A percentile compares a stretch with the other conserved stretches of the same genome.
Conservation (phyloP, 1,140 invertebrate genomes). For the Anagrus nilaparvatae region DNA sequence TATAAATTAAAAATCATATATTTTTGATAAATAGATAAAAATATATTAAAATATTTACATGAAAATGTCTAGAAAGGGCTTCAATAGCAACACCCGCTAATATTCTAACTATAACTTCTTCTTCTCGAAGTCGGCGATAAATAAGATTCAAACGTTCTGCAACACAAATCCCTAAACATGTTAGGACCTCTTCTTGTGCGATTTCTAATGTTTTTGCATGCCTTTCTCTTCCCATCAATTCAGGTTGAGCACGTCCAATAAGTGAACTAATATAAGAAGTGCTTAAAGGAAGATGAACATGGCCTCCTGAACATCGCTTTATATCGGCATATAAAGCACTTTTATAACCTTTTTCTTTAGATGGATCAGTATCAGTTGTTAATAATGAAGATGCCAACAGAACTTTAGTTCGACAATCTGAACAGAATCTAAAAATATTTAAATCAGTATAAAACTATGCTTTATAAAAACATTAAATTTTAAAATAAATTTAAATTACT, state of each 20-base stretch:
- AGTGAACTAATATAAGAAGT: conserved; percentile 78
- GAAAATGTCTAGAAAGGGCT: conserved; percentile 77
- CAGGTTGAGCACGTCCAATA: conserved; percentile 83
- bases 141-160: conserved; percentile 80
- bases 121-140: conserved; percentile 73
- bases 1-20: conserved; percentile 6
- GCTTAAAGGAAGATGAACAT: conserved; percentile 77
- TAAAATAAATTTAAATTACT: conserved; percentile 31
- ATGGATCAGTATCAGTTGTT: conserved; percentile 70
- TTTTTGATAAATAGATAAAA: conserved; percentile 1
- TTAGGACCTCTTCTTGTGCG: conserved; percentile 90
- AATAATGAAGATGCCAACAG: conserved; percentile 75
- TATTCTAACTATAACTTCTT: conserved; percentile 84
- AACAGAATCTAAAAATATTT: conserved; percentile 62
- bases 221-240: conserved; percentile 76
- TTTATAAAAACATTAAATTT: neutral
- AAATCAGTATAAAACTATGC: neutral
- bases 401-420: conserved; percentile 86
- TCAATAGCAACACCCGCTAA: conserved; percentile 80
- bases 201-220: conserved; percentile 92
- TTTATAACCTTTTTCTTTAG: conserved; percentile 82
- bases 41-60: conserved; percentile 31
- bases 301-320: conserved; percentile 73
- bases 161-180: conserved; percentile 83
- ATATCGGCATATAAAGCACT: conserved; percentile 76